phyloP scores from a whole-genome alignment of 23 tunicate genomes.

The Corella eumyota region DNA sequence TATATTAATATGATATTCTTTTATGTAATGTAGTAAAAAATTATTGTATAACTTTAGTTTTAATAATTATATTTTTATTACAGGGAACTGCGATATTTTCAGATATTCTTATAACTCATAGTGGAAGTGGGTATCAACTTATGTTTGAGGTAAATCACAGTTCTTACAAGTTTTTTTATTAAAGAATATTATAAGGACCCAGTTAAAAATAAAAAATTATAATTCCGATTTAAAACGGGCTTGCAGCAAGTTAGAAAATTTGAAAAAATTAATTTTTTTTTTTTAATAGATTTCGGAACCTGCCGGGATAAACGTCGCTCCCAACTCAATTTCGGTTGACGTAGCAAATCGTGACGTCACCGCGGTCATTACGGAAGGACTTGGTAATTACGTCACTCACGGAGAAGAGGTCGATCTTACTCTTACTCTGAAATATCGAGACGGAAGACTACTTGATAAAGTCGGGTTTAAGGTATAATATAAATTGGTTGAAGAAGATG shows the following conservation, averaged over 20 bases:
- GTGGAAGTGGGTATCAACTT: slow-evolving; percentile 11
- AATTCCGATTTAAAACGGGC: too few relatives aligned
- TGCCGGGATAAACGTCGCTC: background rate
- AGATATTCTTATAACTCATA: slow-evolving; percentile 1
- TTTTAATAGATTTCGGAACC: slow-evolving; percentile 7
- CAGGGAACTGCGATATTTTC: slow-evolving; percentile 15
- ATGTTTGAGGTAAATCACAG: slow-evolving; percentile 4
- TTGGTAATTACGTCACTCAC: slow-evolving; percentile 6
- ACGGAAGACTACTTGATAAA: background rate
- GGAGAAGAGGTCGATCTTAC: slow-evolving; percentile 5
- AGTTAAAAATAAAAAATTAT: too few relatives aligned
- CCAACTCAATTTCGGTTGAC: background rate
- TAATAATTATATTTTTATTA: too few relatives aligned
- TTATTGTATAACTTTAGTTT: too few relatives aligned
- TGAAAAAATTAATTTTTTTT: too few relatives aligned
- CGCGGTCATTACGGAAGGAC: slow-evolving; percentile 1
- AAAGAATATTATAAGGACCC: too few relatives aligned
- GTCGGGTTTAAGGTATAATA: slow-evolving; percentile 11
- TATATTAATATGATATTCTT: too few relatives aligned
- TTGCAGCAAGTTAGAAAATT: too few relatives aligned
- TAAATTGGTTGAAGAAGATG: too few relatives aligned
- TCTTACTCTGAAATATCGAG: background rate
- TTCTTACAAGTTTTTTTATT: too few relatives aligned
- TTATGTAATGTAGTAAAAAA: too few relatives aligned
- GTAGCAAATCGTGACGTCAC: slow-evolving; percentile 1